These are phyloP conservation scores for Pemphredon lugubris DNA, from an alignment of 2,888 invertebrate species.

Conservation along the genomic window DNA sequence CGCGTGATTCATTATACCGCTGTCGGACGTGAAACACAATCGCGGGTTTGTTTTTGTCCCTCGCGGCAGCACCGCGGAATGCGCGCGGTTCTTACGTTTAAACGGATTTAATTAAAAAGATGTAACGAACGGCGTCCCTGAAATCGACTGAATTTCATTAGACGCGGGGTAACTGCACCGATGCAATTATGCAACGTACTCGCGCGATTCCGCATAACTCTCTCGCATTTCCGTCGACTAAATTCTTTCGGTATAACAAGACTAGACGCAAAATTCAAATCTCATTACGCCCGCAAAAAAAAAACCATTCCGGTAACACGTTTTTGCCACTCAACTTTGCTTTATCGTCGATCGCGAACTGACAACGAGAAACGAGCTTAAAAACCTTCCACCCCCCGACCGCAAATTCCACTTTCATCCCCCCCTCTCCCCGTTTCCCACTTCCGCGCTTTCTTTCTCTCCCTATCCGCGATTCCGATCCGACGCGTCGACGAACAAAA, in stretches of 20 bases:
- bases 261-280: no score
- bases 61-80: constrained; percentile 1
- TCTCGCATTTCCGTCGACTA: neutral
- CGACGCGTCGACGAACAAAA: constrained; percentile 36
- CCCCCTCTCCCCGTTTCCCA: neutral
- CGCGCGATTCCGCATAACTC: neutral
- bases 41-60: constrained; percentile 5
- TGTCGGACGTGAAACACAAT: neutral
- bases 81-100: constrained; percentile 14
- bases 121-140: constrained; percentile 21
- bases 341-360: neutral
- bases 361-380: neutral
- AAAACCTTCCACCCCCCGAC: neutral
- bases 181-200: constrained; percentile 32
- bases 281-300: neutral
- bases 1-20: constrained; percentile 5
- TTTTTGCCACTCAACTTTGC: neutral
- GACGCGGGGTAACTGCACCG: constrained; percentile 25
- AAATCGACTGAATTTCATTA: constrained; percentile 47
- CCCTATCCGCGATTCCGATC: constrained; percentile 15
- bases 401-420: constrained; percentile 16
- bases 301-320: neutral
- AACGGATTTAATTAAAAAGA: constrained; percentile 50
- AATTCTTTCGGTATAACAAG: neutral
- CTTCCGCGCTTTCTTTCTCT: constrained; percentile 4